A percentile compares a stretch with the other conserved stretches of the same genome.
phyloP scores from a whole-genome alignment of 2,888 invertebrate genomes.

The Horisme vitalbata region DNA sequence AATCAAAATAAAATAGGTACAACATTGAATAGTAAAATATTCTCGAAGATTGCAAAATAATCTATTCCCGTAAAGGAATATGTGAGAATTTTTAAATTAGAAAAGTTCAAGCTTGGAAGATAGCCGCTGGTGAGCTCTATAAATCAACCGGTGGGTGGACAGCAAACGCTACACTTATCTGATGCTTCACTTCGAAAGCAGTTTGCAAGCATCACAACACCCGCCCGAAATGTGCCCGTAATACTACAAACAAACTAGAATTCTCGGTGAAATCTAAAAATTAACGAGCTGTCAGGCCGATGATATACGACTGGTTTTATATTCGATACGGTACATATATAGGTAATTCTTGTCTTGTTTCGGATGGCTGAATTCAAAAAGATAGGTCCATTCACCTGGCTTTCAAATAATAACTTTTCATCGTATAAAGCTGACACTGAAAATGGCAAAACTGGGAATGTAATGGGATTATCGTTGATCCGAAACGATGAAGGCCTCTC shows the following conservation, averaged over 20 bases:
- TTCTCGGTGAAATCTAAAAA: not conserved
- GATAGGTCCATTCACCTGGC: constrained; percentile 46
- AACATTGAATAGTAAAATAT: too few species aligned
- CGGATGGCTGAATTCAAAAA: not conserved
- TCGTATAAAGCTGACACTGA: constrained; percentile 57
- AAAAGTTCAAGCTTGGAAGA: constrained; percentile 36
- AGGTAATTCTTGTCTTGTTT: not conserved
- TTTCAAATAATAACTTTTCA: constrained; percentile 64
- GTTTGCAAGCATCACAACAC: constrained; percentile 21
- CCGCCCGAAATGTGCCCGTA: too few species aligned
- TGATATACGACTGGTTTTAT: constrained; percentile 9
- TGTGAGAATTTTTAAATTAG: constrained; percentile 31
- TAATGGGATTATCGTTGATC: constrained; percentile 72
- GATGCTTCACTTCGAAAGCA: constrained; percentile 29
- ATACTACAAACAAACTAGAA: constrained; percentile 3
- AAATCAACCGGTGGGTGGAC: constrained; percentile 64
- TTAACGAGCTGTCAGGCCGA: constrained; percentile 4
- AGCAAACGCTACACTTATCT: constrained; percentile 50
- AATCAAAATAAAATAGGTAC: too few species aligned
- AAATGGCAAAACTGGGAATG: constrained; percentile 66
- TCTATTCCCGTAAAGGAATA: too few species aligned
- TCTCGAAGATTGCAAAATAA: not conserved
- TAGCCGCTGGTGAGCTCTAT: constrained; percentile 45
- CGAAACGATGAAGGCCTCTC: constrained; percentile 62
- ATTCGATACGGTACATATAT: constrained; percentile 4